Evolutionary conservation across 2,113 vertebrate genomes (phyloP), one percentile per base, ranked within the genome.

Genomic region (Mustela lutreola): DNA sequence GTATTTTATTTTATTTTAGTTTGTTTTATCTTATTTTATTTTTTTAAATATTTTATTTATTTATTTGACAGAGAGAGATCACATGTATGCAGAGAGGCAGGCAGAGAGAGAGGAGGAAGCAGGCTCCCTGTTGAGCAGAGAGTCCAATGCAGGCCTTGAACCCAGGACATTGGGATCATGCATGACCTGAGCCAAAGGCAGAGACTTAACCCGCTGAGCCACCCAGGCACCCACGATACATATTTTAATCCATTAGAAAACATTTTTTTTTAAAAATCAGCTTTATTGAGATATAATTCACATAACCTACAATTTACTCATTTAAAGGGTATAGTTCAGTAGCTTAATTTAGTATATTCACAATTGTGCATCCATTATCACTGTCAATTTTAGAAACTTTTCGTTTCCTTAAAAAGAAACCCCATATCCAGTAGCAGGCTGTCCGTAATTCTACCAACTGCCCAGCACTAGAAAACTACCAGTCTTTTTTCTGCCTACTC

Each of bases 281-380:
- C 5, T 75, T 92, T 90, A 42, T 48, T 93, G 45, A 88, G 58
- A 79, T 93, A 21, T 42, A 85, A 71, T 81, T 89, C 42, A 81
- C 24, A 28, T 83, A 36, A 36, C 14, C 31, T 63, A 31, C 4
- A 71, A 0, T 79, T 75, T n/a, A 71, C 1, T 15, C 24, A 92
- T 42, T 97, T 36, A 70, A 70, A 36, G 67, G 67, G n/a, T 67
- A 33, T 33, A 67, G 14, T 67, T 67, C 31, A 67, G 63, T 70
- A 70, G 18, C 67, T 36, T 70, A 24, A 11, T 62, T 70, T 36
- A 36, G 67, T 89, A 3, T 91, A 31, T 71, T 95, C 71, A 76
- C 31, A 71, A 26, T 63, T 83, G 31, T 56, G 33, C 5, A 31
- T 97, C 82, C 36, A 63, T 56, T 87, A 76, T 42, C n/a, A 28